phyloP scores from a whole-genome alignment of 2,888 invertebrate species.

The Ophioninae sp. region DNA sequence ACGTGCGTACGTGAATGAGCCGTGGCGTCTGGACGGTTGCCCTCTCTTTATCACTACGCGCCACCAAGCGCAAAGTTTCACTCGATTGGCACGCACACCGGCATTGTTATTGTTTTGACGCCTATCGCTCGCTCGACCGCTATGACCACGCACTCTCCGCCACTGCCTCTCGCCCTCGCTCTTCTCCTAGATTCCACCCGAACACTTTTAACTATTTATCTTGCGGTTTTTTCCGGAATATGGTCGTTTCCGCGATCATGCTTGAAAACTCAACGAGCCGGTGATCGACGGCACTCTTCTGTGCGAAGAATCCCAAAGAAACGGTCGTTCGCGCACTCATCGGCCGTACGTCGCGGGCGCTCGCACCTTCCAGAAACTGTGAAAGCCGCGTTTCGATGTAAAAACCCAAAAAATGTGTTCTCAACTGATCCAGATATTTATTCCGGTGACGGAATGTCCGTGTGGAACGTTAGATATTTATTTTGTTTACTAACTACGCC shows the following conservation, averaged over 20 bases:
- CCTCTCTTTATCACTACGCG: conserved; percentile 18
- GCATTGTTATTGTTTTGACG: conserved; percentile 64
- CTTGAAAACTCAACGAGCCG: neutral
- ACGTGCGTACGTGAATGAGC: conserved; percentile 43
- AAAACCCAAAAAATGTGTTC: neutral
- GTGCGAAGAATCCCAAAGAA: neutral
- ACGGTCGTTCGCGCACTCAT: neutral
- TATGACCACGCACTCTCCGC: conserved; percentile 8
- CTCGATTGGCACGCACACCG: conserved; percentile 61
- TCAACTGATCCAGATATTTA: no score
- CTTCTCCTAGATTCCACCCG: conserved; percentile 3
- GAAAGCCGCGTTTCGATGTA: conserved; percentile 19
- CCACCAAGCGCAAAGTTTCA: conserved; percentile 44
- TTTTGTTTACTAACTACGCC: neutral
- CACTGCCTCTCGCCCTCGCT: conserved; percentile 18
- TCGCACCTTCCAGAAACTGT: neutral
- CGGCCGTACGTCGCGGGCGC: neutral
- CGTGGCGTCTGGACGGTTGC: conserved; percentile 10
- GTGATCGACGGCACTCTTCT: neutral
- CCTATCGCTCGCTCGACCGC: conserved; percentile 52
- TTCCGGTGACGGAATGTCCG: neutral
- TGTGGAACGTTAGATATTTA: neutral
- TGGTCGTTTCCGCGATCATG: neutral
- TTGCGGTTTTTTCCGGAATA: neutral
- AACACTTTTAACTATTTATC: neutral